Conservation (phyloP, 2,113 vertebrate genomes). For the western clawed frog (Xenopus tropicalis) region DNA sequence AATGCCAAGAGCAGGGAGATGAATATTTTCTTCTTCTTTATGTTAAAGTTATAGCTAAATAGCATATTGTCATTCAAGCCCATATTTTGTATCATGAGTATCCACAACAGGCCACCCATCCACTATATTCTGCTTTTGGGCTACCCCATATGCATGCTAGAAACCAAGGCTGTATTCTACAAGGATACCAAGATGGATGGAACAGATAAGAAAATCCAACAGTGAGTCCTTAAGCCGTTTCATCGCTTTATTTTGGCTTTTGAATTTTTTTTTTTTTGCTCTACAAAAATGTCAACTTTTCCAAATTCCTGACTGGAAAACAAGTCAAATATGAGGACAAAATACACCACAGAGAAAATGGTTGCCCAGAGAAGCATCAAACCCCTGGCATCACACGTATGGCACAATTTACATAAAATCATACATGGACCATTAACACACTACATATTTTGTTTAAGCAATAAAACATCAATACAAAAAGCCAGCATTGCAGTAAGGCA, state of each 20-base stretch:
- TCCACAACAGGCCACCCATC: no score
- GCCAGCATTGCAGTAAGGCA: slow-evolving; percentile 23
- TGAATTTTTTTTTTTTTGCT: slow-evolving; percentile 8
- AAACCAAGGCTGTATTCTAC: no score
- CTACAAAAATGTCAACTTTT: neutral
- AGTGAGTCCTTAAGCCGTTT: neutral
- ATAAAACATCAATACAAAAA: neutral
- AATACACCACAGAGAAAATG: neutral
- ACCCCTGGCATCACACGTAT: neutral
- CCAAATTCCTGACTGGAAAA: neutral
- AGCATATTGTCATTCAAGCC: no score
- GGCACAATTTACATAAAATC: slow-evolving; percentile 27
- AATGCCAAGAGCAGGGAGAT: no score
- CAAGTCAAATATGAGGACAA: neutral
- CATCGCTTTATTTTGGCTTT: slow-evolving; percentile 23
- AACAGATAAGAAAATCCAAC: no score
- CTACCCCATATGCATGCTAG: no score
- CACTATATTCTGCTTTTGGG: no score
- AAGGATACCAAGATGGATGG: no score
- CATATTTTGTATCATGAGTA: no score
- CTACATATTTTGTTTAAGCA: neutral
- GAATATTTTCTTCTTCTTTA: no score
- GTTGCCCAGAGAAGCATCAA: neutral
- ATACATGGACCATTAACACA: neutral
- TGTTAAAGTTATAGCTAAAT: no score